Evolutionary conservation across 2,888 invertebrate genomes (phyloP), one percentile per base, ranked within the genome.

Genomic region (Deladenus siricidicola): DNA sequence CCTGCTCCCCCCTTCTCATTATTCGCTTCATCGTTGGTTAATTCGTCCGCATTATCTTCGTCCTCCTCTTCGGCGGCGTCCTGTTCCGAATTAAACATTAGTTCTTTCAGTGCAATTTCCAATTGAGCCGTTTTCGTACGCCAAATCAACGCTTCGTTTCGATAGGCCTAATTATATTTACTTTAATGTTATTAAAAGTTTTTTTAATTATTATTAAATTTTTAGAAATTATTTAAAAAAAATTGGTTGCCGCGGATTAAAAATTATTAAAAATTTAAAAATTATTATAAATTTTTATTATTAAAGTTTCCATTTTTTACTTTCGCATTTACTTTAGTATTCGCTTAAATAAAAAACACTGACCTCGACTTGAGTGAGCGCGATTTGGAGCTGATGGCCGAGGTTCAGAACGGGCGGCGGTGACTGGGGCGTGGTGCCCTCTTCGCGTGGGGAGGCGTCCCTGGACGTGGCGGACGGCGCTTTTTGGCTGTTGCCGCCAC

Each of bases 101-200:
- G 74, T 34, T 76, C 74, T 56, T 72, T 70, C 4, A 76, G 64
- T 6, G 74, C 67, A 52, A 78, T 65, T 60, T 78, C 78, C 54
- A 78, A 63, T 51, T 78, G 74, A 1, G 78, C 75, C 2, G 76
- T 72, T 60, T 77, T 78, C 51, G 72, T 78, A 21, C 79, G 60
- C 77, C 77, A 79, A 24, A 75, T 70, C 30, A 75, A 64, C 1
- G 77, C 76, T 62, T 78, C 78, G 56, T 75, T 72, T 52, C 76
- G 73, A 62, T 73, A 78, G 2, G 78, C 78, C 74, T 78, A 45
- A 28, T 64, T 24, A n/a, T 53, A 2, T 6, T 14, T 19, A 17
- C 19, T 54, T 14, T 54, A 19, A 43, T 24, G 10, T 44, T 6
- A n/a, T n/a, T 29, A 64, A 45, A 29, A 26, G 29, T 17, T 30